Evolutionary conservation across 2,888 invertebrate species (phyloP).

Genomic region (Plutella xylostella): DNA sequence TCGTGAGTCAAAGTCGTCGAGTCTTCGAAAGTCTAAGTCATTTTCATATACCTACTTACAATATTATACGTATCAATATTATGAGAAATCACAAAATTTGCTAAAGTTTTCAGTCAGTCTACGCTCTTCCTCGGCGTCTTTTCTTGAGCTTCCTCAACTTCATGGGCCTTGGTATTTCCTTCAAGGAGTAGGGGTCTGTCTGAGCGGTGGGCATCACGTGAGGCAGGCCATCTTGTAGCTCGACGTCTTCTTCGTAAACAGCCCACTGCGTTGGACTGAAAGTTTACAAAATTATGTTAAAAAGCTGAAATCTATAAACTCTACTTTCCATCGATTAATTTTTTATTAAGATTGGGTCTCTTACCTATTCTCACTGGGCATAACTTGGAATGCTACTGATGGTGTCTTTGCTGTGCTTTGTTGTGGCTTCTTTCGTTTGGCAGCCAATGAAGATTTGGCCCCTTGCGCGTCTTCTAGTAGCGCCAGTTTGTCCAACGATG

Average conservation of each 20-base stretch:
- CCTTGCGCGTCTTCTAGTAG: conserved; percentile 34
- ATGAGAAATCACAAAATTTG: neutral
- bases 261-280: conserved; percentile 61
- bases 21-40: no score
- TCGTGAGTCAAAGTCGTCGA: no score
- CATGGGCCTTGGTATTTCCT: conserved; percentile 56
- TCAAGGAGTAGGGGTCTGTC: conserved; percentile 48
- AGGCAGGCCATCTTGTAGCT: conserved; percentile 34
- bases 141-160: conserved; percentile 30
- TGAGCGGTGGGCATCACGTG: conserved; percentile 46
- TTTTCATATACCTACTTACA: no score
- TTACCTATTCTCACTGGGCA: conserved; percentile 64
- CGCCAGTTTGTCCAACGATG: conserved; percentile 36
- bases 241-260: conserved; percentile 50
- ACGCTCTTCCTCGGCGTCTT: conserved; percentile 31
- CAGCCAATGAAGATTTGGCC: conserved; percentile 22
- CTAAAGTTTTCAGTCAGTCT: conserved; percentile 5
- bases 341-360: no score
- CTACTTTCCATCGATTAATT: no score
- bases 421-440: conserved; percentile 31
- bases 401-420: conserved; percentile 42
- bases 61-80: no score
- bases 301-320: no score
- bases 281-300: no score
- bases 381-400: conserved; percentile 57